Evolutionary conservation across 2,797 vertebrate species (phyloP), one percentile per base, ranked within the genome.

Genomic region (Artibeus jamaicensis): DNA sequence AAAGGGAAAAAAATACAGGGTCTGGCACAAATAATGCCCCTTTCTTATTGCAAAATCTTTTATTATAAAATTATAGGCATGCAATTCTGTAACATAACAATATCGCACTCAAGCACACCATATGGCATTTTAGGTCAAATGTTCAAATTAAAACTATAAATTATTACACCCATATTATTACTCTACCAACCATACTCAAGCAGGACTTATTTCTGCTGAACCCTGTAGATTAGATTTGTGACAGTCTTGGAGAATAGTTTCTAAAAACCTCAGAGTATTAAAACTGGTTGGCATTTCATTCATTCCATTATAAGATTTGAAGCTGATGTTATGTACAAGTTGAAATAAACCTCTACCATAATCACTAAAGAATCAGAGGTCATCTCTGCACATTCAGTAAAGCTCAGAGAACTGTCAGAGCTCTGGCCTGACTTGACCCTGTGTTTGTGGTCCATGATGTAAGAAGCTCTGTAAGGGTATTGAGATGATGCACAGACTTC

Each of bases 271-370:
- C 32, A 62, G 29, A 77, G 21, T 84, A 76, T 79, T 86, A 91
- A 90, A 93, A 85, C n/a, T 89, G 10, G 15, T 16, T 76, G 57
- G 26, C 19, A 86, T 92, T 92, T 94, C 70, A 82, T 59, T 84
- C 42, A 91, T 91, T 71, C 50, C 22, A 9, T 70, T 94, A 5
- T 67, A 89, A 91, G 26, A 91, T 76, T 0, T 76, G 24, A 84
- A 77, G 59, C n/a, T 6, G 6, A 34, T 59, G 14, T 73, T 57
- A 70, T 18, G 1, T 59, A 92, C 86, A 86, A 57, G 16, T 62
- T 70, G 37, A 53, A 92, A 93, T 70, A 73, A 92, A 57, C 1
- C 6, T 73, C 34, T 89, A 70, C 16, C 22, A 62, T 86, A 76
- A 86, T 91, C 39, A 91, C 24, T 39, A 68, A 86, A 7, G 19